Percentiles rank a stretch among this genome's conserved stretches.
Conservation (phyloP, 2,113 vertebrate genomes). For the Capra hircus region DNA sequence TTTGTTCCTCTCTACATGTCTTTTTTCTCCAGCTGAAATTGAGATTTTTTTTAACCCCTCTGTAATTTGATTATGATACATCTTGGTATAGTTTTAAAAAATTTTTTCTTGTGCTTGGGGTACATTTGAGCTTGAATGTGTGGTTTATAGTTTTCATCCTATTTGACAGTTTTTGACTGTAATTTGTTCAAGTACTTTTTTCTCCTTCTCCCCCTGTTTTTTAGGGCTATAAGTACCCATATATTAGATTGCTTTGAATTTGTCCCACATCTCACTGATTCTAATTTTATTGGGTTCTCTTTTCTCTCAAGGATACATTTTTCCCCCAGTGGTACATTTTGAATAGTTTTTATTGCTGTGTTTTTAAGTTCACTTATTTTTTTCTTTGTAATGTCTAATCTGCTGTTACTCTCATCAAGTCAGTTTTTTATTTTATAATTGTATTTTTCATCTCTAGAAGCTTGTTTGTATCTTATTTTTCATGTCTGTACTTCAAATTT, state of each 20-base stretch:
- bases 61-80: background rate
- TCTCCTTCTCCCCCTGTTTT: background rate
- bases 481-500: background rate
- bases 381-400: background rate
- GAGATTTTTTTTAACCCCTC: background rate
- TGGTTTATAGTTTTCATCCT: background rate
- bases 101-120: background rate
- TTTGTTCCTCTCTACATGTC: background rate
- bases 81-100: background rate
- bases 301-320: background rate
- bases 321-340: background rate
- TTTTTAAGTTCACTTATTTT: background rate
- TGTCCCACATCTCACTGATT: background rate
- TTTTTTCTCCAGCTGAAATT: background rate
- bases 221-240: background rate
- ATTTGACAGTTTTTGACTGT: background rate
- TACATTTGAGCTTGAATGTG: background rate
- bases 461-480: background rate
- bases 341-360: background rate
- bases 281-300: background rate
- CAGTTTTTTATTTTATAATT: background rate
- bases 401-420: background rate
- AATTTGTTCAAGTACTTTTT: background rate
- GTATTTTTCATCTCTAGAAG: background rate
- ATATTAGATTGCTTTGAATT: background rate